Percentiles rank a stretch among this genome's conserved stretches.
These are phyloP conservation scores for Drosophila kuntzei DNA, from an alignment of 2,888 invertebrate species.

Conservation along the genomic window DNA sequence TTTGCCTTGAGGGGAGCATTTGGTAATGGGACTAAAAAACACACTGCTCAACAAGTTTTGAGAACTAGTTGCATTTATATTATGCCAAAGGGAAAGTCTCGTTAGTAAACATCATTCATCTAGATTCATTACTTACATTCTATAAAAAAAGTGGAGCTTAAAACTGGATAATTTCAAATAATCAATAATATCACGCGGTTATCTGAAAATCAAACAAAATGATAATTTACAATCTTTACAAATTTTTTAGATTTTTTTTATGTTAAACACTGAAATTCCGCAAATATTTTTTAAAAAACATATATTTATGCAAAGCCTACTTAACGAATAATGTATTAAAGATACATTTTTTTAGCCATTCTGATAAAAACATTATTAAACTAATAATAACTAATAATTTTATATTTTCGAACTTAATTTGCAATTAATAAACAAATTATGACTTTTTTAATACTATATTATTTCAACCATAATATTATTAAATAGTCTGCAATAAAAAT, in stretches of 20 bases:
- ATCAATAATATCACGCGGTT: conserved; percentile 4
- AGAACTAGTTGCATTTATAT: neutral
- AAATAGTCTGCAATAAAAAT: too few relatives aligned
- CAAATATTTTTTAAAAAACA: neutral
- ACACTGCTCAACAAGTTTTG: neutral
- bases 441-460: too few relatives aligned
- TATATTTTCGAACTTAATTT: too few relatives aligned
- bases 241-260: conserved; percentile 17
- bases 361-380: too few relatives aligned
- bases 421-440: too few relatives aligned
- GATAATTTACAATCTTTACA: conserved; percentile 24
- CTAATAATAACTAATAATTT: too few relatives aligned
- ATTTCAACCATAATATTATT: too few relatives aligned
- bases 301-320: conserved; percentile 23
- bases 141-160: conserved; percentile 11
- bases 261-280: conserved; percentile 22
- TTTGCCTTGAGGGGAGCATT: conserved; percentile 7
- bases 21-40: neutral
- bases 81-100: neutral
- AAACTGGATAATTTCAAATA: conserved; percentile 44
- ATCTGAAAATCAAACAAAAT: conserved; percentile 2
- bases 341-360: too few relatives aligned
- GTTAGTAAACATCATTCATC: neutral
- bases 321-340: too few relatives aligned
- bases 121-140: conserved; percentile 25